These are phyloP conservation scores for Rosalia funebris DNA, from an alignment of 2,888 invertebrate genomes.

Conservation along the genomic window DNA sequence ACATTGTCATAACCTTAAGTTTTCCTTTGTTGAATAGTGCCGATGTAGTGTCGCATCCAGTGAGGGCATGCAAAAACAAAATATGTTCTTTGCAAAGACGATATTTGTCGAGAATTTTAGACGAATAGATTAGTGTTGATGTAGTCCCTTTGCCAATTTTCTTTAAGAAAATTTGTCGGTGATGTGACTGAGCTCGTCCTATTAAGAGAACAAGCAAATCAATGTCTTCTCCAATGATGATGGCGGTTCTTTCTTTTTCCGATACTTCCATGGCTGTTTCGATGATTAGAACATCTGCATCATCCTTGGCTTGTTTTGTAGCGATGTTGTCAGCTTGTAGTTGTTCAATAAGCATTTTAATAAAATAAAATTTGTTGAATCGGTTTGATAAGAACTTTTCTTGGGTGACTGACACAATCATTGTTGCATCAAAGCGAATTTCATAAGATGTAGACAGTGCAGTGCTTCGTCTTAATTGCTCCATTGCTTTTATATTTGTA, in stretches of 20 bases:
- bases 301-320: neutral
- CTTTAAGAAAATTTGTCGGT: too few species aligned
- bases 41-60: too few species aligned
- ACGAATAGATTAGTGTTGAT: too few species aligned
- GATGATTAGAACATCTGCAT: neutral
- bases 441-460: neutral
- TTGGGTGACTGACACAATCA: neutral
- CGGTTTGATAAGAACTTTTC: neutral
- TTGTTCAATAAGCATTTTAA: neutral
- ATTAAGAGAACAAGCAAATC: constrained; percentile 7
- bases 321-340: neutral
- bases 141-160: too few species aligned
- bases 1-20: too few species aligned
- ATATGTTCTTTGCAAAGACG: too few species aligned
- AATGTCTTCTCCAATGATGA: constrained; percentile 1
- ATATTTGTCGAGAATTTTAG: too few species aligned
- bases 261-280: neutral
- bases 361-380: neutral
- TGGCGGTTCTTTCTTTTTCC: neutral
- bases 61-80: too few species aligned
- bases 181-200: too few species aligned
- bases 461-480: too few species aligned
- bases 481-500: too few species aligned
- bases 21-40: too few species aligned
- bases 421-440: neutral